Evolutionary conservation across 2,888 invertebrate genomes (phyloP), one percentile per base, ranked within the genome.

Genomic region (Dryococelus australis): DNA sequence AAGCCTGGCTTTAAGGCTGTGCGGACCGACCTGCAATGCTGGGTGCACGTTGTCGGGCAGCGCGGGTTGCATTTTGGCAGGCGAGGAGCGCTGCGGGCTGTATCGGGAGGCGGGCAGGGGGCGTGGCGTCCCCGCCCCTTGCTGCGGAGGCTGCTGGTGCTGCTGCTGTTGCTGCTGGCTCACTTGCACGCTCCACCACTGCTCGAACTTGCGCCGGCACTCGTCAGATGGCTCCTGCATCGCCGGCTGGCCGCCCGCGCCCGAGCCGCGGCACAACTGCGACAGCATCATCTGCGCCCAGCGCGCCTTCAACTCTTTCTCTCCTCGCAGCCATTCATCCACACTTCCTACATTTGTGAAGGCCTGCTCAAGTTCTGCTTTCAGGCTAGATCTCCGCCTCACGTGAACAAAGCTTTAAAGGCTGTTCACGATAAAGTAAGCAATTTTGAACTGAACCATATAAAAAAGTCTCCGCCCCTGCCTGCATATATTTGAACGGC

Each of bases 111-210:
- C 87, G 47, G 89, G 88, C 78, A 87, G 87, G 10, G 88, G 87
- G n/a, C 88, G 89, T 6, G 88, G 88, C 13, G 81, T 53, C 27
- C 80, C 53, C 13, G 79, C 87, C 87, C 83, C 87, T 88, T 65
- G 88, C 86, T 86, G 88, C 86, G 88, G 89, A 87, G 87, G 88
- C 78, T 84, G 88, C 81, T 88, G n/a, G n/a, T n/a, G 90, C 86
- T 80, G 93, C 92, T 86, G 93, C 0, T 20, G 65, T 0, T 10
- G 65, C 92, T 87, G 92, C 91, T 91, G 94, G 93, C 95, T 95
- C 86, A 96, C 94, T 91, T 97, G 97, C 87, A 95, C 94, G 83
- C 95, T 95, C 95, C 97, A 97, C 98, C 98, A 98, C 87, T 97
- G 96, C 91, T 98, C 98, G 92, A 98, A 98, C 92, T 97, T 97